Evolutionary conservation across 2,113 vertebrate species (phyloP), one percentile per base, ranked within the genome.

Genomic region (Nothoprocta perdicaria): DNA sequence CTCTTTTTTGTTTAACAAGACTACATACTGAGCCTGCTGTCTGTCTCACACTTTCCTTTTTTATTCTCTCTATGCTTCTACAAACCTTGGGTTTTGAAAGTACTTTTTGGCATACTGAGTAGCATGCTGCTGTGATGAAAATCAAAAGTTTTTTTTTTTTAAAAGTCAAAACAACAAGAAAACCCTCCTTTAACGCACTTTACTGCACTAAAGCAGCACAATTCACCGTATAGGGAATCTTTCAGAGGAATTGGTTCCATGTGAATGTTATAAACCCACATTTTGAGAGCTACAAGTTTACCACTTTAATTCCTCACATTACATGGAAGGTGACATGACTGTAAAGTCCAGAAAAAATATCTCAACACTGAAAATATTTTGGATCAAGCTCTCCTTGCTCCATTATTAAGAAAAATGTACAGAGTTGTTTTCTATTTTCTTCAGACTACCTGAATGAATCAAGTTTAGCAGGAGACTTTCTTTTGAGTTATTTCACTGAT

Each of bases 271-370:
- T 89, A 96, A 95, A 78, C 50, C 41, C 57, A 5, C 78, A 88
- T 48, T 97, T 83, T 95, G 94, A 95, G 90, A 95, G 91, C 93
- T 94, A 61, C 86, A 94, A 93, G 93, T 83, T 92, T 91, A 73
- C 77, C 69, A 80, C 66, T 93, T 96, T 90, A 95, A 94, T 92
- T 92, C 67, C 84, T 93, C 50, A 43, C 88, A 58, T 89, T 86
- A 38, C 78, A 23, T 85, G 90, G 93, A 96, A 62, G 75, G 90
- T 94, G 92, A 84, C 88, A 93, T 93, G 93, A 89, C 57, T 91
- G 55, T 77, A 52, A 95, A 94, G 57, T 68, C 40, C 73, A 66
- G 68, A 94, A 83, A 83, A 83, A 86, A 95, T 50, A 75, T 22
- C 53, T 67, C 23, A 35, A 48, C 57, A 43, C 57, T 90, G 63